phyloP scores from a whole-genome alignment of 2,113 vertebrate genomes.

The Arenaria interpres region DNA sequence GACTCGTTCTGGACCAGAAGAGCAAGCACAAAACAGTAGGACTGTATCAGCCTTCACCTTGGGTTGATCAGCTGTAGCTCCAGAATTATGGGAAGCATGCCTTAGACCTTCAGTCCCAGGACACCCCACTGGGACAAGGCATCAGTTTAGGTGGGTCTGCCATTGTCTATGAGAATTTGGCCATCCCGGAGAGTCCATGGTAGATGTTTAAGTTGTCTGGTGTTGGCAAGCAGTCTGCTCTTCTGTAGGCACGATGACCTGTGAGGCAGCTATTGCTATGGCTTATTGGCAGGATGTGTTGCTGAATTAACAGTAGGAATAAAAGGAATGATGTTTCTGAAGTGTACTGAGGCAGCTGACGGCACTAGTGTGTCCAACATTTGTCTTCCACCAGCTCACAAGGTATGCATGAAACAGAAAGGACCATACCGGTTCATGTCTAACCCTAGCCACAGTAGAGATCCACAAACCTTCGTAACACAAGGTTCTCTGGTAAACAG shows the following conservation, averaged over 20 bases:
- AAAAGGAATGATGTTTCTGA: background rate
- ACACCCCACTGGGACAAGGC: background rate
- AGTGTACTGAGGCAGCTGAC: background rate
- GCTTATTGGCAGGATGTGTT: background rate
- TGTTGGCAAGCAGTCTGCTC: background rate
- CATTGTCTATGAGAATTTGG: background rate
- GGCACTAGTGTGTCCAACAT: background rate
- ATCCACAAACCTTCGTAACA: background rate
- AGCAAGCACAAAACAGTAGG: background rate
- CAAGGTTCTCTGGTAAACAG: background rate
- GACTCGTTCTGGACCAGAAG: background rate
- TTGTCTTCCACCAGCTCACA: conserved; percentile 11
- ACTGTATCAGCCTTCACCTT: background rate
- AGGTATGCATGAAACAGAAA: background rate
- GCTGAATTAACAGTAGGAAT: background rate
- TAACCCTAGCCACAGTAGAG: background rate
- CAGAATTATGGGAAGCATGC: background rate
- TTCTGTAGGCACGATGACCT: background rate
- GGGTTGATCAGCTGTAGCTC: background rate
- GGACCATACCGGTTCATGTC: background rate
- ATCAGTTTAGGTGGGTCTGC: background rate
- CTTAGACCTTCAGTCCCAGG: background rate
- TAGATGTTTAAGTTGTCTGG: background rate
- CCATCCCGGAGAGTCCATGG: rapidly evolving
- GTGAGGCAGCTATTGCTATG: background rate